Conservation (phyloP, 2,113 vertebrate genomes). For the Manacus vitellinus region DNA sequence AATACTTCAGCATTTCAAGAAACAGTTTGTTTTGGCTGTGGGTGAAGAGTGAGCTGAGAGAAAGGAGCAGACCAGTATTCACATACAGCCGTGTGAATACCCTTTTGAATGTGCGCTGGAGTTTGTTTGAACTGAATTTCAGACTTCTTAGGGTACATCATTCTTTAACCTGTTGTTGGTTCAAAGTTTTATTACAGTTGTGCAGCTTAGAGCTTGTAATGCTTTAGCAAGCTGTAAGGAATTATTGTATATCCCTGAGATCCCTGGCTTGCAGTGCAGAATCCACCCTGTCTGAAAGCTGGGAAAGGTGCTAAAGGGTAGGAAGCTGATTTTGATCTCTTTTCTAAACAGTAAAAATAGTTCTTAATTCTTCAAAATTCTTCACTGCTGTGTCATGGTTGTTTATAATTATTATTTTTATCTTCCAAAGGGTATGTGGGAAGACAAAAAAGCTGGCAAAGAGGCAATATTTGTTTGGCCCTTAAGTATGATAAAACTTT, state of each 20-base stretch:
- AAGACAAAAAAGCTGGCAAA: neutral
- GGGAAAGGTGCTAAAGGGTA: neutral
- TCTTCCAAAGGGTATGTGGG: neutral
- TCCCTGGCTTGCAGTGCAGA: neutral
- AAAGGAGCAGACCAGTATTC: neutral
- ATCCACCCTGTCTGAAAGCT: neutral
- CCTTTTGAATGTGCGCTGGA: neutral
- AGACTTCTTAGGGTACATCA: neutral
- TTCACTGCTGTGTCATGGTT: neutral
- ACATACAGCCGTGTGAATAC: neutral
- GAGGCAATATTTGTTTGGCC: neutral
- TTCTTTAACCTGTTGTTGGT: neutral
- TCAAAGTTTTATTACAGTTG: neutral
- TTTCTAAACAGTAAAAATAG: constrained; percentile 30
- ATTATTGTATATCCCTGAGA: constrained; percentile 20
- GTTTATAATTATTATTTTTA: constrained; percentile 1
- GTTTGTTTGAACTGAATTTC: neutral
- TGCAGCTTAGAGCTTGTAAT: neutral
- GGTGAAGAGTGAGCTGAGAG: neutral
- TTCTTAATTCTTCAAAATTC: constrained; percentile 8
- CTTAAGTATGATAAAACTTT: neutral
- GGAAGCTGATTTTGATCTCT: constrained; percentile 42
- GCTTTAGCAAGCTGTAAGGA: constrained; percentile 37
- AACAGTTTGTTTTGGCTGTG: neutral
- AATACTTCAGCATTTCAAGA: neutral